Evolutionary conservation across 2,888 invertebrate species (phyloP).

Genomic region (Apeira syringaria): DNA sequence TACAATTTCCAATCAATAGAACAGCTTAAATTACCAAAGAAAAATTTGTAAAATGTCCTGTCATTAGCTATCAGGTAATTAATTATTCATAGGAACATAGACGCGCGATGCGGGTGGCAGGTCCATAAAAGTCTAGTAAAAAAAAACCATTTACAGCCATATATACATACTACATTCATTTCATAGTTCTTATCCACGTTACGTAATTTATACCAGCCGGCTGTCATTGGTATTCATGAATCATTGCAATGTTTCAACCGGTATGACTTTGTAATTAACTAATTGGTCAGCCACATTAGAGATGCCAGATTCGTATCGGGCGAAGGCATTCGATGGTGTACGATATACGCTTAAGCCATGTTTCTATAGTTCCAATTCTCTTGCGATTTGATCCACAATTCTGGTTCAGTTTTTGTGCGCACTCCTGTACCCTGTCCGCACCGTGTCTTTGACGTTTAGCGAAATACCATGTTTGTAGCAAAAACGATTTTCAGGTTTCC

Average conservation of each 20-base stretch:
- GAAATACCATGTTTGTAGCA: conserved; percentile 56
- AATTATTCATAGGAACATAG: conserved; percentile 26
- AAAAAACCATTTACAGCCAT: conserved; percentile 21
- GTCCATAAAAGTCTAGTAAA: conserved; percentile 21
- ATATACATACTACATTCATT: conserved; percentile 21
- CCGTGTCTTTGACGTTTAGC: conserved; percentile 61
- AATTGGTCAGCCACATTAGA: conserved; percentile 52
- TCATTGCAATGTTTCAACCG: conserved; percentile 46
- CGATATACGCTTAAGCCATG: conserved; percentile 21
- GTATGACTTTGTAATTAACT: conserved; percentile 48
- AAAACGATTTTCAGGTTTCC: conserved; percentile 58
- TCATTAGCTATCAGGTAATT: conserved; percentile 26
- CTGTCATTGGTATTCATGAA: conserved; percentile 22
- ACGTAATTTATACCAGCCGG: conserved; percentile 24
- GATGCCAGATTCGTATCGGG: conserved; percentile 50
- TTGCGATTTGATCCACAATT: conserved; percentile 20
- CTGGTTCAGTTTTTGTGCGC: conserved; percentile 63
- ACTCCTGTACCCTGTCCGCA: conserved; percentile 67
- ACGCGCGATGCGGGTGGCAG: conserved; percentile 32
- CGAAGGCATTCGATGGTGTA: conserved; percentile 43
- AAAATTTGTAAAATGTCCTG: conserved; percentile 24
- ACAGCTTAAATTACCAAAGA: conserved; percentile 26
- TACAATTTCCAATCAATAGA: conserved; percentile 33
- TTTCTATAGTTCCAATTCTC: conserved; percentile 30
- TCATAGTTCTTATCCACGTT: conserved; percentile 11